Evolutionary conservation across 2,888 invertebrate species (phyloP).

Genomic region (Tetanocera ferruginea): DNA sequence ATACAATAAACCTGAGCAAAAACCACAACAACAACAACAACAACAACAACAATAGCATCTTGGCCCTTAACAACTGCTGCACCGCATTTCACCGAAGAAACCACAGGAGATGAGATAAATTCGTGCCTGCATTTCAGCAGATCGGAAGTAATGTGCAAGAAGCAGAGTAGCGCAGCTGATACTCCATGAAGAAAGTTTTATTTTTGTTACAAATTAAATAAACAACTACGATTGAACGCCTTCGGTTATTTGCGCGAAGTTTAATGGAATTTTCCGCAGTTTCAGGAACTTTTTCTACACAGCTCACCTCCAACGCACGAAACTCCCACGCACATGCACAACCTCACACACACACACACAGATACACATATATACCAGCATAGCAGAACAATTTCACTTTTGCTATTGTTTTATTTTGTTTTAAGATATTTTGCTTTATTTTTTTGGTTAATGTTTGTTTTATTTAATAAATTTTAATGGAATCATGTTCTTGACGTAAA

Average conservation of each 20-base stretch:
- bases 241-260: conserved; percentile 66
- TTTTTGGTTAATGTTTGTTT: neutral
- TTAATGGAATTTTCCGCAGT: conserved; percentile 67
- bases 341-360: too few relatives aligned
- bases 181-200: conserved; percentile 42
- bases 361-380: neutral
- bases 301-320: neutral
- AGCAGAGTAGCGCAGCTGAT: neutral
- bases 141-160: too few relatives aligned
- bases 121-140: too few relatives aligned
- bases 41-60: too few relatives aligned
- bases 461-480: conserved; percentile 16
- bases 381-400: neutral
- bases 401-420: conserved; percentile 9
- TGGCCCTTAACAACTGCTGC: too few relatives aligned
- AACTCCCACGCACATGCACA: neutral
- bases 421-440: neutral
- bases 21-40: too few relatives aligned
- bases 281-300: conserved; percentile 39
- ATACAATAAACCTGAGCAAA: too few relatives aligned
- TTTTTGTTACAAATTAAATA: conserved; percentile 61
- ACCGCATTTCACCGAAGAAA: too few relatives aligned
- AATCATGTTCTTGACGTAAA: conserved; percentile 24
- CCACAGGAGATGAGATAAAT: too few relatives aligned
- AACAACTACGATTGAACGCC: conserved; percentile 64